Base-by-base conservation (phyloP, 2,797 vertebrate species). In the Cirrhinus mrigala region DNA sequence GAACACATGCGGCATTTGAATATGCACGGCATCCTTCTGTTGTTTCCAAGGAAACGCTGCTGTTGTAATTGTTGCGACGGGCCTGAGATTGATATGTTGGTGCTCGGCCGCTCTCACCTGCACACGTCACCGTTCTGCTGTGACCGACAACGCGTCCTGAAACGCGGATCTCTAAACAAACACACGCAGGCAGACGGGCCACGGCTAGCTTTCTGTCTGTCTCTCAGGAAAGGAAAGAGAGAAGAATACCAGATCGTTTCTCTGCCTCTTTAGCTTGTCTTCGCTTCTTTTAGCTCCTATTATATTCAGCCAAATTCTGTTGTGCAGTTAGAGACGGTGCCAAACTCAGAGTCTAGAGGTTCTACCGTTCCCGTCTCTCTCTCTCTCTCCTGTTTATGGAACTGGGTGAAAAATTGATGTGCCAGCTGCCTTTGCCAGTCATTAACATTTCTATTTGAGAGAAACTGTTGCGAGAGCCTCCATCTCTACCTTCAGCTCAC, bases 401-500 rank as follows among this genome's bases (percentile, higher is more conserved):
- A 66, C 82, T 18, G 52, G 88, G 83, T 75, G 44, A 89, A 89
- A 92, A 88, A 91, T 85, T 88, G 88, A 92, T 93, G 90, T 91
- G 88, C 90, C 87, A 90, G 90, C 90, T 86, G 91, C 88, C 79
- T 91, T 82, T 88, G 89, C 81, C 82, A 90, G 90, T 93, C 93
- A 92, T 92, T 93, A 93, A 93, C 92, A 92, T 94, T 94, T 94
- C 90, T 93, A 92, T 94, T 93, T 94, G 91, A 90, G 91, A 92
- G 89, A 90, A 92, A 93, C 90, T 89, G 91, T 91, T 89, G 89
- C 73, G 66, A 82, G 46, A 58, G 24, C 52, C 40, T 90, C 87
- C 88, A 71, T 90, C 90, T 91, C 89, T 73, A 90, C 91, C 88
- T 88, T 88, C 90, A 90, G 92, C 91, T 70, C 89, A 44, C 70